A percentile compares a stretch with the other conserved stretches of the same genome.
Conservation (phyloP, 2,888 invertebrate genomes). For the Rugalucina vietnamica region DNA sequence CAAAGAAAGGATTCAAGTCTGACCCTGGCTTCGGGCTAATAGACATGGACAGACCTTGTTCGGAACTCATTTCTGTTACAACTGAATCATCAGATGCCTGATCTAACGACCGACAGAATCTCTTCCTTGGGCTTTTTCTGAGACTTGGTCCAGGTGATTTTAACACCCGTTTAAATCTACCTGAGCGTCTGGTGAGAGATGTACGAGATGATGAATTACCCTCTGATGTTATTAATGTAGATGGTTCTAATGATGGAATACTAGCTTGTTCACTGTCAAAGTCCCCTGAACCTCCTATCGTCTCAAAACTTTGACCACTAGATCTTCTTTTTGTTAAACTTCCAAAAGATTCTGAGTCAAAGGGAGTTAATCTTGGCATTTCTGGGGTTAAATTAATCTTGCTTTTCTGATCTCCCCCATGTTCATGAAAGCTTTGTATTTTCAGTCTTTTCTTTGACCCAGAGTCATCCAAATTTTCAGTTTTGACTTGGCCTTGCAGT, state of each 20-base stretch:
- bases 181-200: not conserved
- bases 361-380: constrained; percentile 57
- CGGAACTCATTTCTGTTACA: not conserved
- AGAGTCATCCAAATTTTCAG: not conserved
- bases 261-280: too few species aligned
- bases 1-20: too few species aligned
- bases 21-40: not conserved
- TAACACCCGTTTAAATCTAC: not conserved
- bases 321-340: too few species aligned
- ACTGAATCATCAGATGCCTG: not conserved
- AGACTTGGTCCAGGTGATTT: not conserved
- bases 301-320: not conserved
- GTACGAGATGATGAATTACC: not conserved
- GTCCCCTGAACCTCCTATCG: not conserved
- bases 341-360: constrained; percentile 27
- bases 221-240: not conserved
- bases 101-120: not conserved
- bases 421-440: not conserved
- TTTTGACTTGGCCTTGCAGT: not conserved
- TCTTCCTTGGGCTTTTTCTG: not conserved
- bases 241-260: not conserved
- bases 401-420: not conserved
- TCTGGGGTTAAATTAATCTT: constrained; percentile 28
- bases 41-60: not conserved
- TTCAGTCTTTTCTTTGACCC: constrained; percentile 19